A percentile compares a stretch with the other conserved stretches of the same genome.
Evolutionary conservation across 2,888 invertebrate species (phyloP).

Genomic region (Cyaniris semiargus): DNA sequence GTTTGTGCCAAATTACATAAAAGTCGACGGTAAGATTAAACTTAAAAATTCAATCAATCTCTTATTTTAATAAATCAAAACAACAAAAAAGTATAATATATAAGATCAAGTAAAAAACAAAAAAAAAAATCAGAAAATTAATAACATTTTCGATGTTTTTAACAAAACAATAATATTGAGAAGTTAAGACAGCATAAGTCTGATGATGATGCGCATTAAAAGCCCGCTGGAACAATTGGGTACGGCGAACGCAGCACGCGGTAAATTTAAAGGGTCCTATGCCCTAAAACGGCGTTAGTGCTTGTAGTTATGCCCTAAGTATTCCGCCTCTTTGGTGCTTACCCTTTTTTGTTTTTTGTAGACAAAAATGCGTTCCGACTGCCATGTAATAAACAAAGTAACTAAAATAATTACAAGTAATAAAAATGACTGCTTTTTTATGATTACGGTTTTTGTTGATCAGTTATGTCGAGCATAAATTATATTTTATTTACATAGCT

Average conservation of each 20-base stretch:
- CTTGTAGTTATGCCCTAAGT: slow-evolving; percentile 21
- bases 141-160: too few species aligned
- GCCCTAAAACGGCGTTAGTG: slow-evolving; percentile 16
- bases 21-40: too few species aligned
- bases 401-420: slow-evolving; percentile 6
- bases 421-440: neutral
- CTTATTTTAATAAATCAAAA: too few species aligned
- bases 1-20: too few species aligned
- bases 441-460: neutral
- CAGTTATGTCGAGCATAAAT: neutral
- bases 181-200: neutral
- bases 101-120: too few species aligned
- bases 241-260: neutral
- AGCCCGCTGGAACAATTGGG: neutral
- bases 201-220: neutral
- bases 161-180: neutral
- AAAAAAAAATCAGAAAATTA: too few species aligned
- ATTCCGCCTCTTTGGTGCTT: neutral
- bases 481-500: neutral
- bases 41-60: too few species aligned
- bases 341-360: neutral
- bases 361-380: neutral
- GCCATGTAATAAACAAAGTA: neutral
- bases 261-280: slow-evolving; percentile 15
- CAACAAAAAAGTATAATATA: too few species aligned